Evolutionary conservation across 2,797 vertebrate genomes (phyloP).

Genomic region (Cuniculus paca): DNA sequence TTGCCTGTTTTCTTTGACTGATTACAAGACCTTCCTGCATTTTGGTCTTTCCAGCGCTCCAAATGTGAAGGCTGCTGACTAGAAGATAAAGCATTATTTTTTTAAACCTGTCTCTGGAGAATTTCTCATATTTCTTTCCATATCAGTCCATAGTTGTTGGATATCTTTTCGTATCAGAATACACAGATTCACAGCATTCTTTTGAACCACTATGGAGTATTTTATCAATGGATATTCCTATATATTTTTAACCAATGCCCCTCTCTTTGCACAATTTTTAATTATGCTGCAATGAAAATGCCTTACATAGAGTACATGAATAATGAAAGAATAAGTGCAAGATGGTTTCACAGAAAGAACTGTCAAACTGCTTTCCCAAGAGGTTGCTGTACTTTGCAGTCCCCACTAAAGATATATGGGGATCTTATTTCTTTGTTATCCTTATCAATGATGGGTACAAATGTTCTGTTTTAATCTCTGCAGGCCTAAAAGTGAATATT

Average conservation of each 20-base stretch:
- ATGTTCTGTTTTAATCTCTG: neutral
- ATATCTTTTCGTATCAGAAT: neutral
- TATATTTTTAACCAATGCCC: neutral
- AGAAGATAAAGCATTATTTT: neutral
- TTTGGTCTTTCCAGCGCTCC: neutral
- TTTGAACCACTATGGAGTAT: neutral
- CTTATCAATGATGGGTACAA: neutral
- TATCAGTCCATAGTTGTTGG: neutral
- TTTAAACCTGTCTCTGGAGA: neutral
- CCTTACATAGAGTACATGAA: neutral
- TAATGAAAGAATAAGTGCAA: neutral
- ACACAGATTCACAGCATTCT: neutral
- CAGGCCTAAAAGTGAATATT: neutral
- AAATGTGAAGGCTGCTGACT: conserved; percentile 17
- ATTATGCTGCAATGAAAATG: conserved; percentile 57
- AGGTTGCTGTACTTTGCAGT: neutral
- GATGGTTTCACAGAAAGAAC: neutral
- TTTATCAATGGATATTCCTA: neutral
- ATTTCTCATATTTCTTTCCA: neutral
- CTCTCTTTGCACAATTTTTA: neutral
- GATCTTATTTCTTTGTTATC: neutral
- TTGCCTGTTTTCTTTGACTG: neutral
- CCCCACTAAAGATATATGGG: neutral
- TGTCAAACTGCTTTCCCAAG: neutral
- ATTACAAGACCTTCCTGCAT: neutral